Base-by-base conservation (phyloP, 2,888 invertebrate species). In the Sarcophaga caerulescens region DNA sequence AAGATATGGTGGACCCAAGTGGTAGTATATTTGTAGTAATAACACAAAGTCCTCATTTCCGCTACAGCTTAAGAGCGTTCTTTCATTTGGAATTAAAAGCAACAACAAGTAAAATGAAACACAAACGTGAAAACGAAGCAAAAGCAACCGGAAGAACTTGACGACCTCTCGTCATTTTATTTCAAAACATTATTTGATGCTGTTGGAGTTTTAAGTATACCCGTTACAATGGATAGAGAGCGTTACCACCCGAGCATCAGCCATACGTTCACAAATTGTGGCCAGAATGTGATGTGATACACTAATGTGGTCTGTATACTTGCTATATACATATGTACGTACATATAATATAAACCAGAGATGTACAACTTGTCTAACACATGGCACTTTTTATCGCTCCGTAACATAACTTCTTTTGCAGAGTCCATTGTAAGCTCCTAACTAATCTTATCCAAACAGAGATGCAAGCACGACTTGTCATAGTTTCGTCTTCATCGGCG, bases 21-120 rank as follows among this genome's bases (percentile, higher is more conserved):
- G 57, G 3, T 57, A 74, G 63, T 44, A 45, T 45, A 82, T 71
- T 57, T 68, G 70, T 60, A 80, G 88, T 86, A 88, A 88, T 89
- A 89, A 89, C 88, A 90, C 83, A 89, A 89, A 89, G 89, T 90
- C 88, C 90, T 90, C 89, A 90, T 91, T 90, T 90, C 90, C 90
- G 91, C 88, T 89, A 77, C 85, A 89, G 91, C 90, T 91, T 90
- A 91, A 90, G 88, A 90, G 89, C 87, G 89, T 83, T 89, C 89
- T 86, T 91, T 90, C 91, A 84, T 85, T 85, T 87, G 78, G 66
- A 75, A 75, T 71, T 25, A 65, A 68, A 74, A 52, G 25, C 45
- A 52, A 73, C 17, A 59, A 62, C 25, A 68, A 69, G 25, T 62
- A 35, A 69, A 69, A 69, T 70, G 57, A 80, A 68, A 71, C 62